Percentiles rank a stretch among this genome's conserved stretches.
Conservation (phyloP, 2,888 invertebrate genomes). For the Drosophila seclusa region DNA sequence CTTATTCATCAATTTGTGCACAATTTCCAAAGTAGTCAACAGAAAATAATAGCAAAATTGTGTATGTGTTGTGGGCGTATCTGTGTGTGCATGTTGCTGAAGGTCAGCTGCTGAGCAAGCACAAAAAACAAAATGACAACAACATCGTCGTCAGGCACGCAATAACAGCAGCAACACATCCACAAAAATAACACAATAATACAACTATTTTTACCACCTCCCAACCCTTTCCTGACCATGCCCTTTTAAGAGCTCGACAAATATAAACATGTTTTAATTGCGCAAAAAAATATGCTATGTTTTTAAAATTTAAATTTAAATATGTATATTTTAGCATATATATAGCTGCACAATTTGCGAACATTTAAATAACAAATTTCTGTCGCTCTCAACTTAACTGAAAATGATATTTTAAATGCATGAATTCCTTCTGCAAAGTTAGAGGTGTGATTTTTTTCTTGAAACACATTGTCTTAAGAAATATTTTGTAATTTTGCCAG, state of each 20-base stretch:
- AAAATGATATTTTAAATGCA: accelerated
- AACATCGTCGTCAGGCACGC: conserved; percentile 32
- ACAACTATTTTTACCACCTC: background rate
- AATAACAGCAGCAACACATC: conserved; percentile 41
- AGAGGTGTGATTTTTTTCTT: too few species aligned
- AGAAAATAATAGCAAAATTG: conserved; percentile 52
- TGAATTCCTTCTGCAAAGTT: too few species aligned
- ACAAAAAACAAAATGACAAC: conserved; percentile 32
- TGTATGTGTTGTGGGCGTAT: conserved; percentile 23
- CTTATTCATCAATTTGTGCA: conserved; percentile 71
- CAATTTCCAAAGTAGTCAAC: conserved; percentile 64
- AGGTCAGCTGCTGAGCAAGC: conserved; percentile 63
- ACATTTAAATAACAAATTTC: too few species aligned
- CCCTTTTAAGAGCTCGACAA: background rate
- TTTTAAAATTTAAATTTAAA: too few species aligned
- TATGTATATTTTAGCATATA: too few species aligned
- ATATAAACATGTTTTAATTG: background rate
- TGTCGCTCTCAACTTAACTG: too few species aligned
- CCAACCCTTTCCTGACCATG: background rate
- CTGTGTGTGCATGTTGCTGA: conserved; percentile 33
- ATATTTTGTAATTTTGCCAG: background rate
- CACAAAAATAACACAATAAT: conserved; percentile 14
- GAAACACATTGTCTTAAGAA: too few species aligned
- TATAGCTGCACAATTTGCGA: too few species aligned
- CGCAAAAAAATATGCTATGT: background rate